Percentiles rank a stretch among this genome's conserved stretches.
Conservation (phyloP, 2,113 vertebrate species). For the Ondatra zibethicus region DNA sequence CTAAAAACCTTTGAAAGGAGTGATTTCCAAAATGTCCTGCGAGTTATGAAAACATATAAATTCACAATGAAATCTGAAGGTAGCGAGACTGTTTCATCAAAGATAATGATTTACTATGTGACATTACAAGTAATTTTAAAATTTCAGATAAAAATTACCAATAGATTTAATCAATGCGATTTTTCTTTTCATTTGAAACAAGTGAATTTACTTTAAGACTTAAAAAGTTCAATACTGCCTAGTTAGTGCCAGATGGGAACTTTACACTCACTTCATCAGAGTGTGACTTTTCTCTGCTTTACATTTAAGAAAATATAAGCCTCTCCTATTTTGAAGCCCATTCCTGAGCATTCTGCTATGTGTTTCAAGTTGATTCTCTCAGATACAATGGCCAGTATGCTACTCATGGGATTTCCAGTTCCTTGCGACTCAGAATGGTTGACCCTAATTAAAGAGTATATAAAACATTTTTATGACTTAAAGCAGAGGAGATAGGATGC, state of each 20-base stretch:
- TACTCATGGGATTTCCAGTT: neutral
- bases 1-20: neutral
- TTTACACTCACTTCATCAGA: conserved; percentile 44
- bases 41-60: neutral
- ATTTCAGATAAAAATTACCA: neutral
- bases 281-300: conserved; percentile 35
- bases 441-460: neutral
- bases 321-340: neutral
- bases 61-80: neutral
- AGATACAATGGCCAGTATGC: neutral
- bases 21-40: neutral
- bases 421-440: neutral
- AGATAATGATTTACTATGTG: neutral
- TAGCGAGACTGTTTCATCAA: neutral
- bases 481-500: neutral
- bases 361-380: neutral
- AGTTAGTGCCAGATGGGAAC: conserved; percentile 44
- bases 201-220: conserved; percentile 31
- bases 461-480: neutral
- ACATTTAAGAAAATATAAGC: conserved; percentile 46
- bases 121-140: conserved; percentile 31
- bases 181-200: neutral
- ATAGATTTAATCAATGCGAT: neutral
- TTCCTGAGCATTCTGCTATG: neutral
- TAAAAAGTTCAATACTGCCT: conserved; percentile 41